Evolutionary conservation across 1,140 invertebrate genomes (phyloP), one percentile per base, ranked within the genome.

Genomic region (Drosophila fuyamai): DNA sequence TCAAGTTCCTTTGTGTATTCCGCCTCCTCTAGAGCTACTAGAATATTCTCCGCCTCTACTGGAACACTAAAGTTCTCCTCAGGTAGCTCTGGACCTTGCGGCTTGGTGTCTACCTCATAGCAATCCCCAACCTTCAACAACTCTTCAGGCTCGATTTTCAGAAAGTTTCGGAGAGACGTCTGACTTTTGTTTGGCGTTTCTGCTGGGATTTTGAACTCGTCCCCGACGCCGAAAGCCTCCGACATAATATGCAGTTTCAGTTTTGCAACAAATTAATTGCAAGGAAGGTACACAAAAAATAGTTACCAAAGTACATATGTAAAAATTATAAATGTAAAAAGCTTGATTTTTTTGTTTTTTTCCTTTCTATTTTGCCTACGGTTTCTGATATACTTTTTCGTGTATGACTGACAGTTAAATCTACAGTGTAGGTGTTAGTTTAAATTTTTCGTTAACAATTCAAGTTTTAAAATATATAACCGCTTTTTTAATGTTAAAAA

Each of bases 241-340:
- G 72, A 75, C 72, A 75, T 75, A 59, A 43, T 72, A 36, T 18
- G 7, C 41, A 18, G 44, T 36, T 74, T 51, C 72, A 63, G 12
- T 32, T 46, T 14, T 9, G 3, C 16, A n/a, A 16, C 23, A 32
- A 7, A 10, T 6, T 32, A 32, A 32, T 36, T 18, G 13, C 29
- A 32, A 32, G 7, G 2, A 50, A 32, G 43, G 8, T 27, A 9
- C 36, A 16, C 8, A 13, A 23, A 51, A 14, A 51, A 14, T 3
- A 23, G 1, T 41, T 23, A 35, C 23, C 58, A 23, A 65, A 63
- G 51, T 5, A 23, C 16, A 0, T 35, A 38, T 23, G 23, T 23
- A 8, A 66, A 68, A 68, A 43, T 5, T 68, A 66, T 23, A 66
- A 66, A 66, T 6, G 9, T 53, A 6, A 9, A 47, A 63, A n/a